Percentiles rank a stretch among this genome's conserved stretches.
These are phyloP conservation scores for Thymelicus acteon DNA, from an alignment of 2,888 invertebrate species.

Conservation along the genomic window DNA sequence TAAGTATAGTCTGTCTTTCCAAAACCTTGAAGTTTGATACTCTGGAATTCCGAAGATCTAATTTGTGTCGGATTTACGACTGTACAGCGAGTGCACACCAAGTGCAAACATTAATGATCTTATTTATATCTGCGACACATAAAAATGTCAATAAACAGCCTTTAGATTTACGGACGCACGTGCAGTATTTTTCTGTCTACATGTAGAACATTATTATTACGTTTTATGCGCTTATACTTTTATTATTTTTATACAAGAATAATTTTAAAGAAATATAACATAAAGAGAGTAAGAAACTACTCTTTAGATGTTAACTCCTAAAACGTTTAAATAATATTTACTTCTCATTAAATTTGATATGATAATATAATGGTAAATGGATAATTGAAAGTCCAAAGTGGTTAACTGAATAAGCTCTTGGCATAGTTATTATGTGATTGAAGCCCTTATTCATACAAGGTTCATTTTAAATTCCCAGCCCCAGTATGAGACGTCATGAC, in stretches of 20 bases:
- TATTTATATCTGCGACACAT: conserved; percentile 13
- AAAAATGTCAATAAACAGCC: conserved; percentile 17
- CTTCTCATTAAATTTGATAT: background rate
- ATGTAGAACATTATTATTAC: background rate
- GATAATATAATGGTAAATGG: background rate
- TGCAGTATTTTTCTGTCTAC: background rate
- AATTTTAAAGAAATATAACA: background rate
- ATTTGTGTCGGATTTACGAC: conserved; percentile 51
- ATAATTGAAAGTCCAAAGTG: conserved; percentile 3
- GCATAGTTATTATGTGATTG: conserved; percentile 2
- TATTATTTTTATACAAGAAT: background rate
- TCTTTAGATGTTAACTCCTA: background rate
- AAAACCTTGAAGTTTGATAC: conserved; percentile 50
- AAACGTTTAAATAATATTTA: background rate
- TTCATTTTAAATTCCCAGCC: conserved; percentile 1
- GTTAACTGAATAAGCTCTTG: background rate
- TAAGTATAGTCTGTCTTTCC: background rate
- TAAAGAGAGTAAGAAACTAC: background rate
- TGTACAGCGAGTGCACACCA: conserved; percentile 25
- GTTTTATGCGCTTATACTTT: background rate
- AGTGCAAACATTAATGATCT: conserved; percentile 21
- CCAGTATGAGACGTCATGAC: conserved; percentile 1
- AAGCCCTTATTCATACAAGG: conserved; percentile 5
- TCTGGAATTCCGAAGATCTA: conserved; percentile 52
- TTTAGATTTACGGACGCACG: conserved; percentile 8